phyloP scores from a whole-genome alignment of 2,888 invertebrate species.

The Coleophora deauratella region DNA sequence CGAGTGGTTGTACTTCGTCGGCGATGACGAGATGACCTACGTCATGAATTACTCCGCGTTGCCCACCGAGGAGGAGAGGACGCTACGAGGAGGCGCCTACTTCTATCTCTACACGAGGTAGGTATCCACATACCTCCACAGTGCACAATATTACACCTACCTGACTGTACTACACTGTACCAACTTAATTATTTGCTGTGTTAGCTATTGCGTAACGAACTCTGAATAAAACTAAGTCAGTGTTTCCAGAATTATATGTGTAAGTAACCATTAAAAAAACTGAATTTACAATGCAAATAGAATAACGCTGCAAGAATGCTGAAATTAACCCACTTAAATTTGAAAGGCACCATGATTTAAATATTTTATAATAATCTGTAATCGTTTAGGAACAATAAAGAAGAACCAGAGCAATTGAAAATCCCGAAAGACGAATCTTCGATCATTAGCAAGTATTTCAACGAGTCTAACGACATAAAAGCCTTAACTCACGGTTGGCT shows the following conservation, averaged over 20 bases:
- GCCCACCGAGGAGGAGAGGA: slow-evolving; percentile 33
- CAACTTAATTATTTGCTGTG: too few relatives aligned
- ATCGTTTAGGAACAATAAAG: slow-evolving; percentile 21
- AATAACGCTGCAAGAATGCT: too few relatives aligned
- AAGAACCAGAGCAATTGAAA: slow-evolving; percentile 35
- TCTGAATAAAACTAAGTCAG: too few relatives aligned
- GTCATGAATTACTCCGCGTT: slow-evolving; percentile 48
- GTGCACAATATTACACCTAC: too few relatives aligned
- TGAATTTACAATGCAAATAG: too few relatives aligned
- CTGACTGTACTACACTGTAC: too few relatives aligned
- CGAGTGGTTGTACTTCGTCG: slow-evolving; percentile 60
- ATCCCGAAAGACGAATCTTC: slow-evolving; percentile 26
- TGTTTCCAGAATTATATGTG: too few relatives aligned
- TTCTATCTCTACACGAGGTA: slow-evolving; percentile 65
- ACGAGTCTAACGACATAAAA: slow-evolving; percentile 54
- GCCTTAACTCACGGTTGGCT: slow-evolving; percentile 73
- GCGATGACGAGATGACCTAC: slow-evolving; percentile 50
- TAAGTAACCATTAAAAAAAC: too few relatives aligned
- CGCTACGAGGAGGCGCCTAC: slow-evolving; percentile 47
- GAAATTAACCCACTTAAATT: too few relatives aligned
- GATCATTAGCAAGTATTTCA: slow-evolving; percentile 44
- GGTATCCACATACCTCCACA: slow-evolving; percentile 2
- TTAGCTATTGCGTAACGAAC: too few relatives aligned
- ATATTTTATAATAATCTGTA: too few relatives aligned
- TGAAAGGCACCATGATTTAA: too few relatives aligned